Evolutionary conservation across 2,797 vertebrate species (phyloP), one percentile per base, ranked within the genome.

Genomic region (Fringilla coelebs): DNA sequence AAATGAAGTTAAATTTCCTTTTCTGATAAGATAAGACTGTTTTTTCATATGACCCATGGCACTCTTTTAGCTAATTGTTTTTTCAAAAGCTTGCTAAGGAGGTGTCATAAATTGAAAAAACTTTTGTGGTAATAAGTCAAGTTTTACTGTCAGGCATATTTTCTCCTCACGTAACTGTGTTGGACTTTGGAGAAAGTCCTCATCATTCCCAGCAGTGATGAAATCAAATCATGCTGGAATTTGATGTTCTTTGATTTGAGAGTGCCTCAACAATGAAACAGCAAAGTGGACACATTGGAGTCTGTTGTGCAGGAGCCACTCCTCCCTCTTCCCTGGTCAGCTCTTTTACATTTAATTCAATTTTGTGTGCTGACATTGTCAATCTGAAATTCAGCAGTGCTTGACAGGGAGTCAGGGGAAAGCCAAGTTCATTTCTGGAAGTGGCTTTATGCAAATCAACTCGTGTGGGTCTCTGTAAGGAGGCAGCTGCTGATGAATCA

Each of bases 361-460:
- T 96, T 95, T 66, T 80, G 54, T 80, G 90, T 96, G 96, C 97
- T 98, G 97, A 97, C 97, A 97, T 45, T 96, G 98, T 97, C 97
- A 97, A 89, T 97, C 97, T 96, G 95, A 96, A 96, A 97, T 94
- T 90, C 95, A 97, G 97, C 68, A 96, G 71, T 82, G 94, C 88
- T 89, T 97, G 95, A 96, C 95, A 96, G 93, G 85, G 95, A 96
- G 95, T 94, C 61, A 7, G 89, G 94, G 89, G 86, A 68, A 85
- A 94, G 86, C 88, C 0, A 7, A 91, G 83, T 96, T 97, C 97
- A 98, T 98, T 97, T 98, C 48, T 85, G 96, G 94, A 97, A 98
- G 98, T 97, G 97, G 95, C 96, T 98, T 98, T 96, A 97, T 98
- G 98, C 96, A 98, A 93, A 98, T 97, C 67, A 88, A 91, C 92